Evolutionary conservation across 2,888 invertebrate species (phyloP), one percentile per base, ranked within the genome.

Genomic region (Sclerodermus sp.): DNA sequence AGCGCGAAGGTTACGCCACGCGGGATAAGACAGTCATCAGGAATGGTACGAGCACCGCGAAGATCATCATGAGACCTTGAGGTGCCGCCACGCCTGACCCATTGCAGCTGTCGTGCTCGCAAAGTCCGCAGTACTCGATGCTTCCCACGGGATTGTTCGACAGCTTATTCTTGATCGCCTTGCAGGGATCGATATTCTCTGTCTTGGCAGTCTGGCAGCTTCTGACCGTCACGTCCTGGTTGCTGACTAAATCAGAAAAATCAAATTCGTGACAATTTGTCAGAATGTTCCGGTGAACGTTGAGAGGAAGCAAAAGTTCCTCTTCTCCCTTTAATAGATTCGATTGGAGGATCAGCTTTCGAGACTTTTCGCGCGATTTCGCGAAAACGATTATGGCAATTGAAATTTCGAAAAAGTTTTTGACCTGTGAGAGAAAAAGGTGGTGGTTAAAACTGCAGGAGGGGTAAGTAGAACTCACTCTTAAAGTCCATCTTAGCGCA

Each of bases 151-250:
- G 6, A 13, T 53, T 9, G 10, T 12, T 12, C 13, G 49, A 10
- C 13, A 62, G 40, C 31, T 64, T 66, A 0, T 47, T 49, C 13
- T 54, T 15, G n/a, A 63, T 57, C 31, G 58, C 47, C 37, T 57
- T 62, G 57, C 75, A 75, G 1, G 70, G 66, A 41, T 73, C 68
- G 15, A 70, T 44, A n/a, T 48, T 50, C 1, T 63, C 67, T 10
- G 64, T 66, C 49, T 71, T 68, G n/a, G 68, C 65, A 1, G 63
- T 55, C 48, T 74, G 71, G 42, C 75, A 75, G 48, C 53, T 69
- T 49, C 74, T 66, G 32, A 62, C 32, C 2, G 31, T 54, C 10
- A 63, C 39, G 16, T 55, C 47, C 9, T 45, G 13, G n/a, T 16
- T 14, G 12, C 12, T 15, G 13, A 48, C 45, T 48, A 40, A 1